Conservation (phyloP, 1,140 invertebrate species). For the Onthophagus taurus region DNA sequence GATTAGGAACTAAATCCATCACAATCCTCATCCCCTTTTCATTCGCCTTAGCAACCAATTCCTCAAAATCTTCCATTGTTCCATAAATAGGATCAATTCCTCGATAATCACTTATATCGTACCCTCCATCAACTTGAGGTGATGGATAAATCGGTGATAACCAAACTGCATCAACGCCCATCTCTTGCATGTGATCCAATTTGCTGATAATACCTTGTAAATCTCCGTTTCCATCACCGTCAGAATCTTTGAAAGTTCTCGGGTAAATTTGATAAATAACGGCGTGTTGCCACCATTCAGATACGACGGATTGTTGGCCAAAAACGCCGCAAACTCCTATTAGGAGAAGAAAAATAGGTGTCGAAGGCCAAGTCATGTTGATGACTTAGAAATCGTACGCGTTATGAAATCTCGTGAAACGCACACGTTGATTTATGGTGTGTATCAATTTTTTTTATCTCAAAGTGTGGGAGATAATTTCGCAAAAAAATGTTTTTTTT, state of each 20-base stretch:
- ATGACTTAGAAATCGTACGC: too few relatives aligned
- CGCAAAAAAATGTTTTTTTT: too few relatives aligned
- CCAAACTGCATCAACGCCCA: conserved; percentile 58
- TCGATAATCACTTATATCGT: conserved; percentile 68
- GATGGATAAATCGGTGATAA: conserved; percentile 51
- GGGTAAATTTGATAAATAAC: conserved; percentile 73
- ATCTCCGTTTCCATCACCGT: conserved; percentile 68
- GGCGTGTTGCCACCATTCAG: conserved; percentile 70
- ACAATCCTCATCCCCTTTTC: conserved; percentile 61
- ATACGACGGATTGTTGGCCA: too few relatives aligned
- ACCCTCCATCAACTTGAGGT: conserved; percentile 57
- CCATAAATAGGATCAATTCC: conserved; percentile 63
- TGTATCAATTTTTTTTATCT: too few relatives aligned
- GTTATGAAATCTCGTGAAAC: too few relatives aligned
- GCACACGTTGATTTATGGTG: too few relatives aligned
- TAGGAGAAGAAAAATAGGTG: too few relatives aligned
- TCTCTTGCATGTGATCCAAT: conserved; percentile 52
- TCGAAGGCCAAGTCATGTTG: too few relatives aligned
- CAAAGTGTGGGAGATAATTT: too few relatives aligned
- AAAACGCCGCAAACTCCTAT: too few relatives aligned
- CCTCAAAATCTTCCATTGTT: conserved; percentile 59
- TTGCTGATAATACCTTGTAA: conserved; percentile 53
- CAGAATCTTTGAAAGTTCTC: conserved; percentile 66
- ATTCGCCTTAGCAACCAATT: conserved; percentile 50
- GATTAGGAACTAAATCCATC: conserved; percentile 80